phyloP scores from a whole-genome alignment of 2,113 vertebrate genomes.

The Anoplopoma fimbria region DNA sequence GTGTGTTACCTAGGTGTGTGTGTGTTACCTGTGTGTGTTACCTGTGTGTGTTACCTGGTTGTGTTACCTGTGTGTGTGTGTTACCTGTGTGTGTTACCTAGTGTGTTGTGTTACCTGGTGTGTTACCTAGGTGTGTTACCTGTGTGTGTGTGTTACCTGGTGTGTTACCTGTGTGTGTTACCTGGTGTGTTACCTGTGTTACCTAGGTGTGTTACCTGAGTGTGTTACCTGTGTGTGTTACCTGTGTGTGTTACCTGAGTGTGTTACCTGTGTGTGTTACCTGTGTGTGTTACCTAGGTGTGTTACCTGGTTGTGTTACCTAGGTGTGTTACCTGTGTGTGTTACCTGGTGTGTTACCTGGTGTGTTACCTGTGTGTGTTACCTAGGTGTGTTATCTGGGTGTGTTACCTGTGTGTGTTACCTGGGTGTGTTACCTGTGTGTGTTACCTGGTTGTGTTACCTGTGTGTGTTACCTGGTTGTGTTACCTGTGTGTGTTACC shows the following conservation, averaged over 20 bases:
- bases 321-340: conserved; percentile 93
- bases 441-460: conserved; percentile 96
- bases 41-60: conserved; percentile 91
- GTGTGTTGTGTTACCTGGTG: too few relatives aligned
- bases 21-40: conserved; percentile 95
- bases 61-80: too few relatives aligned
- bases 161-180: conserved; percentile 95
- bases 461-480: conserved; percentile 92
- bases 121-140: conserved; percentile 97
- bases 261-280: conserved; percentile 96
- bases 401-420: too few relatives aligned
- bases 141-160: too few relatives aligned
- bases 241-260: conserved; percentile 98
- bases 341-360: too few relatives aligned
- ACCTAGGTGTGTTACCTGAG: conserved; percentile 92
- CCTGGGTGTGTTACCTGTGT: conserved; percentile 98
- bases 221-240: conserved; percentile 90
- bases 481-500: conserved; percentile 92
- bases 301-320: too few relatives aligned
- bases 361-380: too few relatives aligned
- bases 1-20: too few relatives aligned
- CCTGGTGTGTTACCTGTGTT: too few relatives aligned
- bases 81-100: conserved; percentile 98
- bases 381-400: conserved; percentile 99
- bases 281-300: conserved; percentile 92